These are phyloP conservation scores for Bufotes viridis DNA, from an alignment of 2,797 vertebrate genomes.

Conservation along the genomic window DNA sequence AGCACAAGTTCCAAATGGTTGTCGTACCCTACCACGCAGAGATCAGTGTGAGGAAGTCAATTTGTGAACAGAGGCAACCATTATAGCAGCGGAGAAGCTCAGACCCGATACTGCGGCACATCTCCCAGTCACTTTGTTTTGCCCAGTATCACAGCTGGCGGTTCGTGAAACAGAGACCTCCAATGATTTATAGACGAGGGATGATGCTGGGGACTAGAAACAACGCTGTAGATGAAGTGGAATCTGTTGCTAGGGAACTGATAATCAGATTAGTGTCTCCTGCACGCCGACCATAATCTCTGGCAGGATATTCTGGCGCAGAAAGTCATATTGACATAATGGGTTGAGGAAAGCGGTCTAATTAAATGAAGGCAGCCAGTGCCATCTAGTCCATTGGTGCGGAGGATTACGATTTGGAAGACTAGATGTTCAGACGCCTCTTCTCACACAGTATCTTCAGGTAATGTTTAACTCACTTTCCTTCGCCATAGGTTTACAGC, in stretches of 20 bases:
- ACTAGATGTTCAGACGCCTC: neutral
- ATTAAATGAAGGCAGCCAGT: slow-evolving; percentile 34
- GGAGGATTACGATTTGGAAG: neutral
- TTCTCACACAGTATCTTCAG: neutral
- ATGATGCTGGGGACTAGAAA: slow-evolving; percentile 6
- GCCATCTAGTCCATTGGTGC: neutral
- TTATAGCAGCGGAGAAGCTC: too few species aligned
- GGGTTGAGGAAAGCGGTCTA: slow-evolving; percentile 33
- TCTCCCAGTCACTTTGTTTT: slow-evolving; percentile 2
- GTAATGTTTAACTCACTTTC: neutral
- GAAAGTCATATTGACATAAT: slow-evolving; percentile 50
- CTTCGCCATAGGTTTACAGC: neutral
- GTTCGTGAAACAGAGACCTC: slow-evolving; percentile 21
- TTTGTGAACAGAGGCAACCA: too few species aligned
- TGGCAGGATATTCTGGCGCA: slow-evolving; percentile 24
- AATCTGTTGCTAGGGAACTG: slow-evolving; percentile 60
- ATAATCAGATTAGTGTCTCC: slow-evolving; percentile 58
- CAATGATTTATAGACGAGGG: slow-evolving; percentile 29
- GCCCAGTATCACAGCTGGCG: neutral
- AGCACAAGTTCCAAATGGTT: neutral
- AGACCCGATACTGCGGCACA: neutral
- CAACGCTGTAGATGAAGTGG: slow-evolving; percentile 36
- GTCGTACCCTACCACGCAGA: neutral
- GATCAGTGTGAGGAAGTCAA: neutral
- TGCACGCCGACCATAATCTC: slow-evolving; percentile 53